A percentile compares a stretch with the other conserved stretches of the same genome.
phyloP scores from a whole-genome alignment of 1,140 invertebrate genomes.

The Chrysopa pallens region DNA sequence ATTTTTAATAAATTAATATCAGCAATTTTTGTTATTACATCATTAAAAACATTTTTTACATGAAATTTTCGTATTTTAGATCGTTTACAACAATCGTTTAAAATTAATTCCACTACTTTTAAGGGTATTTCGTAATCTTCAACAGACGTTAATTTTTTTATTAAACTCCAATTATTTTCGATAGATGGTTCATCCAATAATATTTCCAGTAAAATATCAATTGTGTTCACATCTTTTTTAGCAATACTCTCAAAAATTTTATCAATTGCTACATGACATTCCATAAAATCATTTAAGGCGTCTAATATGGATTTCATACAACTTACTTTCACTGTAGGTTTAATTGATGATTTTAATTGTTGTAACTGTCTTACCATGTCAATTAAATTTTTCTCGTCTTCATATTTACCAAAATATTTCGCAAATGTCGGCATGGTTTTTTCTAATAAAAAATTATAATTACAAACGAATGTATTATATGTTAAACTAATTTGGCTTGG shows the following conservation, averaged over 20 bases:
- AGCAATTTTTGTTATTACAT: neutral
- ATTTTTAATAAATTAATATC: neutral
- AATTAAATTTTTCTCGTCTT: neutral
- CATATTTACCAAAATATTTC: neutral
- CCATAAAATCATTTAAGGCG: neutral
- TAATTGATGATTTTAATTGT: neutral
- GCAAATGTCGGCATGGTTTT: neutral
- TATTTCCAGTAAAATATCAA: neutral
- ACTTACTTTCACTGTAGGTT: neutral
- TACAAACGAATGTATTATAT: neutral
- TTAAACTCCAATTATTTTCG: slow-evolving; percentile 1
- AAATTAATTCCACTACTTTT: neutral
- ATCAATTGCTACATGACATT: neutral
- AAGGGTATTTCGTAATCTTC: neutral
- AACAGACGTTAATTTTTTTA: neutral
- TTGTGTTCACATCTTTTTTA: neutral
- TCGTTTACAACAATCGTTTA: neutral
- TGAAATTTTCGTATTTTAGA: neutral
- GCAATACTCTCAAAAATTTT: neutral
- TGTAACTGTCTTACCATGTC: neutral
- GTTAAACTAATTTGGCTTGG: neutral
- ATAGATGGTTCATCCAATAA: neutral
- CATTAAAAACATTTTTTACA: neutral
- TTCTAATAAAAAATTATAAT: neutral
- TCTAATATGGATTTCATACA: neutral